Percentiles rank a stretch among this genome's conserved stretches.
phyloP scores from a whole-genome alignment of 2,113 vertebrate species.

The Plestiodon gilberti region DNA sequence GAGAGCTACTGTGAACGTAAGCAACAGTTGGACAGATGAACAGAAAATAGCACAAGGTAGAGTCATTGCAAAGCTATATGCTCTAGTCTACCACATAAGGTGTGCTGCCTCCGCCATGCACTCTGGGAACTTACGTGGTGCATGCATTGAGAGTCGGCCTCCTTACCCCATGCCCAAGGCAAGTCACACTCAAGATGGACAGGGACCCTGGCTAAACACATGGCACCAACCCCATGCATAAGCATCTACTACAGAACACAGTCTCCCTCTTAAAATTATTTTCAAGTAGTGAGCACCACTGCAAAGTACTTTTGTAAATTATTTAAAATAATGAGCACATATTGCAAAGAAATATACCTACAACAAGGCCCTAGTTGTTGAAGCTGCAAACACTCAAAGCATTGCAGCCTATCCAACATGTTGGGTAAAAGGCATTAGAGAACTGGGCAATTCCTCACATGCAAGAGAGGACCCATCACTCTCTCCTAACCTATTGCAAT shows the following conservation, averaged over 20 bases:
- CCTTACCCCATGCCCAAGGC: not conserved
- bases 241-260: not conserved
- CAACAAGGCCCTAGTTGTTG: not conserved
- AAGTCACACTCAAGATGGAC: not conserved
- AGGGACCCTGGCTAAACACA: not conserved
- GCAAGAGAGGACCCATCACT: not conserved
- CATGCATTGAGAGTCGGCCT: too few relatives aligned
- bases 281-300: not conserved
- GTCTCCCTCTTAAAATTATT: not conserved
- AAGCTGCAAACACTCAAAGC: not conserved
- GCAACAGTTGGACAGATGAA: not conserved
- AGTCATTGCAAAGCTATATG: too few relatives aligned
- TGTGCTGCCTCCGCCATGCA: not conserved
- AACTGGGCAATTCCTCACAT: not conserved
- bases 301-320: not conserved
- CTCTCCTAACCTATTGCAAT: not conserved
- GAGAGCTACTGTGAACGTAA: not conserved
- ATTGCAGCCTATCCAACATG: not conserved
- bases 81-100: not conserved
- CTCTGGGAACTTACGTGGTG: not conserved
- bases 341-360: not conserved
- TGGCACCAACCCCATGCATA: not conserved
- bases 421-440: not conserved
- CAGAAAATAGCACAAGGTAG: too few relatives aligned
- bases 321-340: not conserved